Percentiles rank a stretch among this genome's conserved stretches.
phyloP scores from a whole-genome alignment of 2,797 vertebrate species.

The Malacoctenus gilli region DNA sequence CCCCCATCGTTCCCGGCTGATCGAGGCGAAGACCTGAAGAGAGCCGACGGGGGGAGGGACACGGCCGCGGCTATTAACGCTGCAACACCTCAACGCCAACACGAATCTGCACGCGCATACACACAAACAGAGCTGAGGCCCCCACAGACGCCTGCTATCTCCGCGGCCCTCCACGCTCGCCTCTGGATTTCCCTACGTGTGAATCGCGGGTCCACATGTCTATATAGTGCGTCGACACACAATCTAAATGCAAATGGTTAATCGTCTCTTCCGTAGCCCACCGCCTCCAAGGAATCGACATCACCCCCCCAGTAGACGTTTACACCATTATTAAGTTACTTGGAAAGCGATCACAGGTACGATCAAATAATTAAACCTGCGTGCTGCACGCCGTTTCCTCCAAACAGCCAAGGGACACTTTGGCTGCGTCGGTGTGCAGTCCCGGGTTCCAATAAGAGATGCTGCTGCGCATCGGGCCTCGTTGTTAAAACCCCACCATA shows the following conservation, averaged over 20 bases:
- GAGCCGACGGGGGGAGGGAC: conserved; percentile 30
- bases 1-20: conserved; percentile 49
- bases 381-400: conserved; percentile 1
- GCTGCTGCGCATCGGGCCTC: not conserved
- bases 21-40: conserved; percentile 34
- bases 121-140: conserved; percentile 8
- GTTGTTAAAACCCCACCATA: not conserved
- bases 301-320: conserved; percentile 31
- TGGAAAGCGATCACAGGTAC: conserved; percentile 48
- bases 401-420: conserved; percentile 23
- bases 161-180: not conserved
- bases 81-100: conserved; percentile 31
- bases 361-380: conserved; percentile 65
- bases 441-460: not conserved
- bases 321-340: conserved; percentile 51
- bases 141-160: conserved; percentile 31
- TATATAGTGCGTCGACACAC: conserved; percentile 61
- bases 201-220: conserved; percentile 35
- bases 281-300: conserved; percentile 44
- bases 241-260: conserved; percentile 80
- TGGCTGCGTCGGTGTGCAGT: conserved; percentile 2
- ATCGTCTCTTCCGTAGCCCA: conserved; percentile 50
- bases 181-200: conserved; percentile 21
- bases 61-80: conserved; percentile 53
- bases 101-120: conserved; percentile 19